These are phyloP conservation scores for Periophthalmus modestus DNA, from an alignment of 2,113 vertebrate genomes.

Conservation along the genomic window DNA sequence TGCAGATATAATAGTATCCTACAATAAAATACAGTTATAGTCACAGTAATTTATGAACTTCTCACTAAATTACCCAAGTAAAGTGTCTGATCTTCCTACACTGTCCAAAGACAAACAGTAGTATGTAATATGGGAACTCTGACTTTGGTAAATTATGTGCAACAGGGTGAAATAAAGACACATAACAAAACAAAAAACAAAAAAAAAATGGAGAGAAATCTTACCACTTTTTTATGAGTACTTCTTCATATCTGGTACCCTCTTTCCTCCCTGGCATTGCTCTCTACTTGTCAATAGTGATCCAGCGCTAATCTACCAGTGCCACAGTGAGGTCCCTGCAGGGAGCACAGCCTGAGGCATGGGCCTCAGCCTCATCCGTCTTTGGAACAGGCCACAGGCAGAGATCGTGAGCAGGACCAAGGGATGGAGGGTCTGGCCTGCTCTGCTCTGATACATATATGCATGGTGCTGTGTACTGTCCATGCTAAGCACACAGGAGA, in stretches of 20 bases:
- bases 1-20: too few species aligned
- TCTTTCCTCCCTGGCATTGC: slow-evolving; percentile 22
- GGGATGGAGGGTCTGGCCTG: slow-evolving; percentile 12
- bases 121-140: too few species aligned
- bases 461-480: too few species aligned
- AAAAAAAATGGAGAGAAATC: not conserved
- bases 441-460: slow-evolving; percentile 31
- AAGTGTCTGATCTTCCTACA: not conserved
- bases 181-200: not conserved
- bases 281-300: slow-evolving; percentile 68
- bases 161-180: not conserved
- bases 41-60: too few species aligned
- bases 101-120: not conserved
- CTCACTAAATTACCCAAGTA: too few species aligned
- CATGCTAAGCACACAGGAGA: too few species aligned
- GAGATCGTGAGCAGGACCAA: slow-evolving; percentile 13
- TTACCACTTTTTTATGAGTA: slow-evolving; percentile 11
- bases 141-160: not conserved
- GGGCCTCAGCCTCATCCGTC: slow-evolving; percentile 65
- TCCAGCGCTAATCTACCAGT: slow-evolving; percentile 75
- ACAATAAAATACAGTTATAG: too few species aligned
- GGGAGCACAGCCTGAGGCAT: slow-evolving; percentile 47
- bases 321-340: slow-evolving; percentile 58
- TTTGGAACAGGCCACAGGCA: slow-evolving; percentile 55
- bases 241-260: slow-evolving; percentile 15